These are phyloP conservation scores for Penaeus japonicus DNA, from an alignment of 1,140 invertebrate genomes.

Conservation along the genomic window DNA sequence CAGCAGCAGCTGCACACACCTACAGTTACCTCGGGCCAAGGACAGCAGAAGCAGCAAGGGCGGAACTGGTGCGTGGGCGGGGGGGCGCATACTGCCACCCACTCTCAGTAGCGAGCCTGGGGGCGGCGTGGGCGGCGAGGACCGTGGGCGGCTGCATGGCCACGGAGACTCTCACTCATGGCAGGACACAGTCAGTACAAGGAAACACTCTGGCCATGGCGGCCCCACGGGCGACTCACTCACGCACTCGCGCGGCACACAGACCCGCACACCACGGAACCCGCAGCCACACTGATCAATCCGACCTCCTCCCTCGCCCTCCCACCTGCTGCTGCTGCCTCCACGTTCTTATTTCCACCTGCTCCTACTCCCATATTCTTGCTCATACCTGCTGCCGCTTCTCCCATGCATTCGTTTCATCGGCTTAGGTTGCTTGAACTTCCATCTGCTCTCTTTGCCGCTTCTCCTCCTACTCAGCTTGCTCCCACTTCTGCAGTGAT, in stretches of 20 bases:
- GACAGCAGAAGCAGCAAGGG: conserved; percentile 47
- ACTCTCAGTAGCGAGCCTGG: conserved; percentile 49
- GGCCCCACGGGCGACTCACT: neutral
- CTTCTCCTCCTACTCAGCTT: too few species aligned
- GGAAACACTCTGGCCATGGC: conserved; percentile 27
- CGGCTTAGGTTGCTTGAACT: too few species aligned
- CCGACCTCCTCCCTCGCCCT: neutral
- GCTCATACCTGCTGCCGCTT: too few species aligned
- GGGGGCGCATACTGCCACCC: conserved; percentile 52
- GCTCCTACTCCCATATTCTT: too few species aligned
- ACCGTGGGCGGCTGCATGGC: conserved; percentile 52
- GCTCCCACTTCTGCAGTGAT: neutral
- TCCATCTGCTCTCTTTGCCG: too few species aligned
- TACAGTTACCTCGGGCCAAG: conserved; percentile 34
- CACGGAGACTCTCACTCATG: conserved; percentile 49
- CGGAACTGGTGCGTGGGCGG: conserved; percentile 46
- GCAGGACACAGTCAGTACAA: conserved; percentile 39
- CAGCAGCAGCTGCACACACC: conserved; percentile 48
- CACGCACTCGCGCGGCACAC: conserved; percentile 37
- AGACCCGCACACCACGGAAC: conserved; percentile 28
- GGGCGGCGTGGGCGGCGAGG: conserved; percentile 22
- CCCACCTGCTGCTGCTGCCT: neutral
- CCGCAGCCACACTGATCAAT: conserved; percentile 41
- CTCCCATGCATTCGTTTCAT: too few species aligned
- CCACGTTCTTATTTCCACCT: too few species aligned